Conservation (phyloP, 2,888 invertebrate species). For the Villa cingulata region DNA sequence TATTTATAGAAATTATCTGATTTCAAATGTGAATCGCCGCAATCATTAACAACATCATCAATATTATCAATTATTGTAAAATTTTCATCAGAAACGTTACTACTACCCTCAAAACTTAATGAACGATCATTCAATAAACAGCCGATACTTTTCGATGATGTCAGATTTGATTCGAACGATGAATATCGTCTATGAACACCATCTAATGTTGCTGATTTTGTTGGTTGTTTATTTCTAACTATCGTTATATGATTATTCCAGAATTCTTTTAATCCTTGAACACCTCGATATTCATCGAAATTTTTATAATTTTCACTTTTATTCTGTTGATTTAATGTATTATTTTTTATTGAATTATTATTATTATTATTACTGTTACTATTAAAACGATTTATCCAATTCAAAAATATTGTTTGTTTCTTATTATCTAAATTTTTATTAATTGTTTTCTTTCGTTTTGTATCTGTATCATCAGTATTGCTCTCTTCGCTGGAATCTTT, state of each 20-base stretch:
- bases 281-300: constrained; percentile 27
- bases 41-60: too few relatives aligned
- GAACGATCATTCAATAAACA: constrained; percentile 3
- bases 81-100: neutral
- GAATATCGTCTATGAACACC: constrained; percentile 2
- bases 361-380: neutral
- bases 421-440: too few relatives aligned
- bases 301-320: neutral
- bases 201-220: constrained; percentile 17
- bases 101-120: neutral
- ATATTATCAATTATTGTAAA: neutral
- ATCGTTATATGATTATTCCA: constrained; percentile 33
- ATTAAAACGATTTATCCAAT: neutral
- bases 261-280: constrained; percentile 30
- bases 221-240: constrained; percentile 11
- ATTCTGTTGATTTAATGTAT: too few relatives aligned
- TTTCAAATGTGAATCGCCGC: constrained; percentile 17
- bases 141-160: constrained; percentile 5
- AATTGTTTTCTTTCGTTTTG: too few relatives aligned
- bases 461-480: too few relatives aligned
- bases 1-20: constrained; percentile 36
- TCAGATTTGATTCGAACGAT: neutral
- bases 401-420: too few relatives aligned
- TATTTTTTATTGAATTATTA: neutral
- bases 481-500: too few relatives aligned